Conservation (phyloP, 2,797 vertebrate species). For the Sebastes hopkinsi region DNA sequence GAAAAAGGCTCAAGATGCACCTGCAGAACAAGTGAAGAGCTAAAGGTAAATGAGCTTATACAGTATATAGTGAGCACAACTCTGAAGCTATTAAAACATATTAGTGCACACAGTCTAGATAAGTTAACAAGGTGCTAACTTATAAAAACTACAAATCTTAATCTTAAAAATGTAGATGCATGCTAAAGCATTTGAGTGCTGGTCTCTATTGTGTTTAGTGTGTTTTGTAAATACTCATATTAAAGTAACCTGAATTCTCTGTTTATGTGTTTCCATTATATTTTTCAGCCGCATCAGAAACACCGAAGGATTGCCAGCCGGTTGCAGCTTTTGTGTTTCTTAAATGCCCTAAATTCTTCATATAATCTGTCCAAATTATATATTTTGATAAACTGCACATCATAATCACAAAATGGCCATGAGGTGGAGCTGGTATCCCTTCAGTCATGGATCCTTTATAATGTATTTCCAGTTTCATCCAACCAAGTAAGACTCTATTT, state of each 20-base stretch:
- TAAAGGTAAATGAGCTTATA: conserved; percentile 44
- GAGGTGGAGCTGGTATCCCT: conserved; percentile 33
- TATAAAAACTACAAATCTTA: too few species aligned
- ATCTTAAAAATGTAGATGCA: background rate
- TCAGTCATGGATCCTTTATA: background rate
- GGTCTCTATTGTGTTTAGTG: background rate
- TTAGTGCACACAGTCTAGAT: background rate
- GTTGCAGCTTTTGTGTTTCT: background rate
- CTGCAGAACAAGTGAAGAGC: conserved; percentile 41
- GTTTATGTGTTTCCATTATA: background rate
- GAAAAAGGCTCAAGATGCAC: conserved; percentile 39
- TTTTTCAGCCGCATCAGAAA: conserved; percentile 34
- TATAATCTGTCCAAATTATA: background rate
- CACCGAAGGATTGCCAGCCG: background rate
- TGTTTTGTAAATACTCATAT: background rate
- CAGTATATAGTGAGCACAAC: background rate
- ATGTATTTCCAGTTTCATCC: background rate
- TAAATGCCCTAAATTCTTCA: background rate
- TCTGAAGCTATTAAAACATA: background rate
- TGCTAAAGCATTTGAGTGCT: background rate
- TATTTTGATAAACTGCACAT: background rate
- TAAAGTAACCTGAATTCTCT: background rate
- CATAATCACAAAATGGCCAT: conserved; percentile 1
- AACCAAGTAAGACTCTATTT: background rate
- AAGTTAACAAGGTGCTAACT: background rate